These are phyloP conservation scores for Atopsyche davidsoni DNA, from an alignment of 1,140 invertebrate genomes.

Conservation along the genomic window DNA sequence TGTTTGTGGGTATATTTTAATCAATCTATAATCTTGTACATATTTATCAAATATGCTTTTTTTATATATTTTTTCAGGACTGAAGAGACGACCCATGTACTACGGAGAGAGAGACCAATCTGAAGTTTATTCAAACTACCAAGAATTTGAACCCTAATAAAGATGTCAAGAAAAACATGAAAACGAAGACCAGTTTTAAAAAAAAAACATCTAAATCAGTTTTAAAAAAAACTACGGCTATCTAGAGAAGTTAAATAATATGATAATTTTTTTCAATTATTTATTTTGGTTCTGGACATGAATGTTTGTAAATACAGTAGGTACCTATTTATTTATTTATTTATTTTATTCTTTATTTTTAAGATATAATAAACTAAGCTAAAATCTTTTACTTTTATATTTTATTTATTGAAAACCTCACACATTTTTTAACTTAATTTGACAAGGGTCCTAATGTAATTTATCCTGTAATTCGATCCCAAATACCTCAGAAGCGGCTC, in stretches of 20 bases:
- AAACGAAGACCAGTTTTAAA: too few relatives aligned
- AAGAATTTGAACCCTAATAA: conserved; percentile 22
- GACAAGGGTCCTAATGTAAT: neutral
- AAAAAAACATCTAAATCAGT: too few relatives aligned
- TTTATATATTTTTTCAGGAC: conserved; percentile 18
- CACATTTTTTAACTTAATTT: neutral
- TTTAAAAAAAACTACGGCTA: too few relatives aligned
- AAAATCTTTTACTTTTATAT: neutral
- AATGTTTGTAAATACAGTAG: conserved; percentile 28
- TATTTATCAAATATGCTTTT: too few relatives aligned
- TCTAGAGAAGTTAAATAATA: too few relatives aligned
- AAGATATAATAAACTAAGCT: conserved; percentile 7
- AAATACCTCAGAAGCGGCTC: too few relatives aligned
- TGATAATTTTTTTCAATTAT: too few relatives aligned
- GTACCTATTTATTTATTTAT: conserved; percentile 8
- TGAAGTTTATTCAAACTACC: conserved; percentile 15
- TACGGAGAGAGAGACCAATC: conserved; percentile 11
- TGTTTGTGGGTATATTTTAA: neutral
- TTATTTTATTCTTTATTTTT: conserved; percentile 13
- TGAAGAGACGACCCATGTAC: conserved; percentile 24
- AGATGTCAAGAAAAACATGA: too few relatives aligned
- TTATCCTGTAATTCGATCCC: too few relatives aligned
- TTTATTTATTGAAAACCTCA: neutral
- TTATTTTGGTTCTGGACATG: conserved; percentile 12
- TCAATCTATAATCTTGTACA: too few relatives aligned